These are phyloP conservation scores for Gryllus bimaculatus DNA, from an alignment of 1,140 invertebrate genomes.

Conservation along the genomic window DNA sequence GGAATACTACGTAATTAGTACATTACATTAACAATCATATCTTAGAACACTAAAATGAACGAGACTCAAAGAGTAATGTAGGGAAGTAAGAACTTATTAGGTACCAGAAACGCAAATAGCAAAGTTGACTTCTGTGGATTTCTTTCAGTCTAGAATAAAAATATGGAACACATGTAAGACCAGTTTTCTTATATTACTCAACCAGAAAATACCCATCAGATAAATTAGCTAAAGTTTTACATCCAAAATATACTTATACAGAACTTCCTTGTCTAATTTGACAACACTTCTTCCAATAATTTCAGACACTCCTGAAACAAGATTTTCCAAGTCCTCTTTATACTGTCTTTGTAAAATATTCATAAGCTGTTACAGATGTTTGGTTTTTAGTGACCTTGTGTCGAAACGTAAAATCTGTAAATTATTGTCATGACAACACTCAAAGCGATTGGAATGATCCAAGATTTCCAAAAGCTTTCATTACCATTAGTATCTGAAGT, in stretches of 20 bases:
- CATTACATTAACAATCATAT: neutral
- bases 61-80: neutral
- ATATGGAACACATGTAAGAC: neutral
- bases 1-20: neutral
- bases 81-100: neutral
- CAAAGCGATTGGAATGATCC: slow-evolving; percentile 70
- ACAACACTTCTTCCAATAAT: neutral
- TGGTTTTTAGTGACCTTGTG: neutral
- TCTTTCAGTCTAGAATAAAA: neutral
- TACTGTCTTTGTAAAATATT: neutral
- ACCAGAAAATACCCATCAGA: neutral
- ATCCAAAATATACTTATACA: neutral
- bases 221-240: neutral
- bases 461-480: slow-evolving; percentile 56
- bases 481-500: slow-evolving; percentile 19
- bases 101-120: neutral
- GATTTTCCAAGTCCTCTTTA: neutral
- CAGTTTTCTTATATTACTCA: neutral
- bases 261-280: neutral
- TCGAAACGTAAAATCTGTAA: slow-evolving; percentile 60
- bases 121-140: neutral
- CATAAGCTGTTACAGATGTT: neutral
- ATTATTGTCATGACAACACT: slow-evolving; percentile 71
- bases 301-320: neutral
- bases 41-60: neutral